These are phyloP conservation scores for Simalia tracyae DNA, from an alignment of 2,797 vertebrate species.

Conservation along the genomic window DNA sequence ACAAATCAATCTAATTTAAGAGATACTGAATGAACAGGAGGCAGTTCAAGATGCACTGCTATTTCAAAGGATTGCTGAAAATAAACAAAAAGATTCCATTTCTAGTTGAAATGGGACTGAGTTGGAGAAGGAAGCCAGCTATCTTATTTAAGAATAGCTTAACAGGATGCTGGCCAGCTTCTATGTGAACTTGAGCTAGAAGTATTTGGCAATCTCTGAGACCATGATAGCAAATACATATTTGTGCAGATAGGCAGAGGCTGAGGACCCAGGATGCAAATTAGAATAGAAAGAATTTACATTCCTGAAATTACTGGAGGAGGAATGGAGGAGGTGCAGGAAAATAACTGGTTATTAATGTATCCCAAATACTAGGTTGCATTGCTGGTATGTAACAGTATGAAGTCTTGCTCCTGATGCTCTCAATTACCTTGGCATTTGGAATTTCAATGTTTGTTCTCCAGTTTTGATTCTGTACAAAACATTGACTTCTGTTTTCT, in stretches of 20 bases:
- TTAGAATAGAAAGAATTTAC: not conserved
- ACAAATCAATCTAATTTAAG: not conserved
- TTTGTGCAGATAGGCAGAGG: not conserved
- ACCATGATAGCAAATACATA: not conserved
- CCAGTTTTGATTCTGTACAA: not conserved
- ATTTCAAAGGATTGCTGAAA: not conserved
- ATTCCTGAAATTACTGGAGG: not conserved
- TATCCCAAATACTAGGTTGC: not conserved
- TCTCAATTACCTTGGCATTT: not conserved
- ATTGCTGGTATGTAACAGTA: not conserved
- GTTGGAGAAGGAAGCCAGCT: not conserved
- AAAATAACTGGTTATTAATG: not conserved
- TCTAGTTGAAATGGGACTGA: not conserved
- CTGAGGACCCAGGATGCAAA: not conserved
- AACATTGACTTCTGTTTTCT: not conserved
- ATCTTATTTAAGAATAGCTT: not conserved
- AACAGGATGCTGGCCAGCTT: not conserved
- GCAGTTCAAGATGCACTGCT: not conserved
- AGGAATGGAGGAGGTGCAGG: not conserved
- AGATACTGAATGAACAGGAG: not conserved
- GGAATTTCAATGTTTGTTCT: not conserved
- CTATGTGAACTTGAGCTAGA: not conserved
- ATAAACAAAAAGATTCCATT: not conserved
- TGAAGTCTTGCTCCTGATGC: not conserved
- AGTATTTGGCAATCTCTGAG: not conserved